These are phyloP conservation scores for Spondyliosoma cantharus DNA, from an alignment of 2,797 vertebrate species.

Conservation along the genomic window DNA sequence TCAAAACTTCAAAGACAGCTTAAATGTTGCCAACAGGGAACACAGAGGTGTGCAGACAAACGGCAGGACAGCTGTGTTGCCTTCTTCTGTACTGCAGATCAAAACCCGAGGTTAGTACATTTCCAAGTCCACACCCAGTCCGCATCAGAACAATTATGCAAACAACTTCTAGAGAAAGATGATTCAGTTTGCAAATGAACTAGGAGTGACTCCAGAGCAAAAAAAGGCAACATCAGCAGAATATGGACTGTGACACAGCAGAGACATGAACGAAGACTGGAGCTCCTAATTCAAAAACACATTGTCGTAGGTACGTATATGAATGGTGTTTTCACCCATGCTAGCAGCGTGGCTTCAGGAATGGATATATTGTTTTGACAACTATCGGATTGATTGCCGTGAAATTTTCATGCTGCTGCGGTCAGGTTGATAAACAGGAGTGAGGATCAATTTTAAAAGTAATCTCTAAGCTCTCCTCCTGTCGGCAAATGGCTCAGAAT, in stretches of 20 bases:
- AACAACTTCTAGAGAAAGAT: constrained; percentile 21
- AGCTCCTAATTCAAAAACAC: background rate
- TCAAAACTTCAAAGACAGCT: constrained; percentile 60
- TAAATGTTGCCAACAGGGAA: constrained; percentile 32
- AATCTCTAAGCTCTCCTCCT: too few species aligned
- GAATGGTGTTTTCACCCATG: background rate
- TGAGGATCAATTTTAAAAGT: too few species aligned
- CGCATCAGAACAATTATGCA: constrained; percentile 34
- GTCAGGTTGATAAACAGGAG: too few species aligned
- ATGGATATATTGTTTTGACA: background rate
- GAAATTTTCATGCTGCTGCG: background rate
- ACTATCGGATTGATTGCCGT: background rate
- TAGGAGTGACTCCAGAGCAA: background rate
- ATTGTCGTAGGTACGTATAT: background rate
- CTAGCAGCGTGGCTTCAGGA: background rate
- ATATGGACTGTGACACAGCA: background rate
- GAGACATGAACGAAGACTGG: background rate
- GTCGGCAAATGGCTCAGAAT: too few species aligned
- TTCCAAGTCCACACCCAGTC: constrained; percentile 40
- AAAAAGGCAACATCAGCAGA: background rate
- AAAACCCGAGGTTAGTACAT: background rate
- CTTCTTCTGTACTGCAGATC: constrained; percentile 31
- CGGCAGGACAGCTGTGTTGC: constrained; percentile 42
- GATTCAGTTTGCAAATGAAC: constrained; percentile 20
- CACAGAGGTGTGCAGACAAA: background rate